Base-by-base conservation (phyloP, 2,888 invertebrate species). In the Automeris io region DNA sequence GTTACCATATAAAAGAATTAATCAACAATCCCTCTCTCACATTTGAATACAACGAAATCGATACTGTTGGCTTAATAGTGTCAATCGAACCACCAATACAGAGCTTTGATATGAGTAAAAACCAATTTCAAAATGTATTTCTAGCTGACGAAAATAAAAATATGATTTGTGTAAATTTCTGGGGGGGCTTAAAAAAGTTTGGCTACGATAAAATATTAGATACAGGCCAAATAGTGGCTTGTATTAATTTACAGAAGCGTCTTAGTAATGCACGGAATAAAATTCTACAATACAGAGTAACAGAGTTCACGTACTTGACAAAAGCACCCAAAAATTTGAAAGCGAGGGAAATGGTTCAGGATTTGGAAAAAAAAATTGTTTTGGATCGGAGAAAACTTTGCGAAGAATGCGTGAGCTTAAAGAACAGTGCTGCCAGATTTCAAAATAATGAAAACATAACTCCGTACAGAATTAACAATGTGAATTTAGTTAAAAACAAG, bases 41-140 rank as follows among this genome's bases (percentile, higher is more conserved):
- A 3, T 74, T 72, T 12, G 68, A 77, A 33, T 91, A 90, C 58
- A 89, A 90, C 43, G 95, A 95, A 83, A 86, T 94, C 46, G 95
- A 95, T 71, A 90, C 91, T 6, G 88, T 91, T 3, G 95, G 94
- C 1, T 54, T 93, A 2, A 86, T 94, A 24, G 83, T 92, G 16
- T 70, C 81, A 40, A 78, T 91, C 23, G 88, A 87, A 45, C 83
- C 88, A 16, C 64, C 81, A 18, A 77, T 73, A 16, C 60, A 70
- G 41, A 78, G 81, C 8, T 78, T 80, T 37, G 69, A 78, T 37
- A 64, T 67, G 22, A 59, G 45, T 23, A 71, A 72, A 42, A 67
- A 71, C 40, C 60, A 61, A 2, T 82, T 80, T 38, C 91, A 92
- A 70, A 88, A 88, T 41, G 71, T 91, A 0, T 91, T 90, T 70